These are phyloP conservation scores for Egretta garzetta DNA, from an alignment of 2,113 vertebrate species.

Conservation along the genomic window DNA sequence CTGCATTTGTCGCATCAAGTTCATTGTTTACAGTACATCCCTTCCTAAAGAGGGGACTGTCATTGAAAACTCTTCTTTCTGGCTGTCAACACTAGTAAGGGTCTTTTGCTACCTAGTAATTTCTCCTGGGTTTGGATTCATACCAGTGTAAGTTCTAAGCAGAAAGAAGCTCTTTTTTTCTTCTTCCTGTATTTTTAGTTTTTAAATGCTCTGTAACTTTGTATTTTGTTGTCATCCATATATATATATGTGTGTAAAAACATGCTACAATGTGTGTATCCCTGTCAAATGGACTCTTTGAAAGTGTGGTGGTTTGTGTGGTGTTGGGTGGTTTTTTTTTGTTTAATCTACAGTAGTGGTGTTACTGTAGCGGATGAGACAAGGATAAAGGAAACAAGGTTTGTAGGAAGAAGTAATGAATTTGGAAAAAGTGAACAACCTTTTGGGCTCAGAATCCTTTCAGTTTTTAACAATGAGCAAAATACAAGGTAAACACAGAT, in stretches of 20 bases:
- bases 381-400: background rate
- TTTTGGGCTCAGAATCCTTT: background rate
- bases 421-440: background rate
- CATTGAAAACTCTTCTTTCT: background rate
- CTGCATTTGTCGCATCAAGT: background rate
- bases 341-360: background rate
- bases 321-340: too few relatives aligned
- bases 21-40: background rate
- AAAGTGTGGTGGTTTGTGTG: background rate
- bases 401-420: background rate
- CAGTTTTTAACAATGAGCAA: background rate
- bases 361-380: background rate
- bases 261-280: background rate
- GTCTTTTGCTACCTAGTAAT: background rate
- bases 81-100: background rate
- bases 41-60: background rate
- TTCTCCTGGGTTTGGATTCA: background rate
- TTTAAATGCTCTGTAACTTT: background rate
- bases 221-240: background rate
- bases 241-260: background rate
- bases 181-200: background rate
- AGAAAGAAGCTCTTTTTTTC: background rate
- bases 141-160: background rate
- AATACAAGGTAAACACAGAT: background rate
- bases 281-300: background rate